Evolutionary conservation across 2,113 vertebrate species (phyloP).

Genomic region (Spilogale gracilis): DNA sequence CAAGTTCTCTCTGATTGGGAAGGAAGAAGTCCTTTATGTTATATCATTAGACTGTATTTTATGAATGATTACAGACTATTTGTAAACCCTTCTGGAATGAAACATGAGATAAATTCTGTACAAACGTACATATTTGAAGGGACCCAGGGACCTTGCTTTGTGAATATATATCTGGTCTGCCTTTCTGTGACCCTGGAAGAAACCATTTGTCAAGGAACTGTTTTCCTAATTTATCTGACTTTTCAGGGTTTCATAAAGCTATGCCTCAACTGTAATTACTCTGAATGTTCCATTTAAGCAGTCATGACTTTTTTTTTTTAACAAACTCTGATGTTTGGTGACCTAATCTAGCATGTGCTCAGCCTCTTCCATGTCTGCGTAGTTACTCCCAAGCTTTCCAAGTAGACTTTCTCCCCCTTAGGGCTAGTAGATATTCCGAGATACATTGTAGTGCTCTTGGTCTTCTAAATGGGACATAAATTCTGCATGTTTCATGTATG

Average conservation of each 20-base stretch:
- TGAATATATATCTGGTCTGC: not conserved
- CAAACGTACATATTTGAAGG: not conserved
- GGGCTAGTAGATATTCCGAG: not conserved
- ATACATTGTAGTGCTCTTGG: not conserved
- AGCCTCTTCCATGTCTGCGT: not conserved
- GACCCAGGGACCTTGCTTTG: not conserved
- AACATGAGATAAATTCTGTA: not conserved
- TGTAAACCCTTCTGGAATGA: not conserved
- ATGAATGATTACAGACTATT: not conserved
- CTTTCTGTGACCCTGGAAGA: constrained; percentile 8
- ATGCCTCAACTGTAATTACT: not conserved
- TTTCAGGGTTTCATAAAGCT: constrained; percentile 35
- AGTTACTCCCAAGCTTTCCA: not conserved
- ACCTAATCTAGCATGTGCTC: not conserved
- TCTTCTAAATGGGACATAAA: not conserved
- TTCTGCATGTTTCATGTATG: not conserved
- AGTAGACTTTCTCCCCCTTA: not conserved
- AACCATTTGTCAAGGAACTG: constrained; percentile 15
- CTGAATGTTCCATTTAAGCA: not conserved
- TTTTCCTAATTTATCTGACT: constrained; percentile 31
- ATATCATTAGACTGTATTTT: not conserved
- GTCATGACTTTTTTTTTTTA: not conserved
- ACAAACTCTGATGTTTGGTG: not conserved
- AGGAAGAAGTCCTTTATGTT: not conserved
- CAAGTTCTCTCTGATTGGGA: not conserved